Evolutionary conservation across 2,888 invertebrate genomes (phyloP).

Genomic region (Heliconius sara): DNA sequence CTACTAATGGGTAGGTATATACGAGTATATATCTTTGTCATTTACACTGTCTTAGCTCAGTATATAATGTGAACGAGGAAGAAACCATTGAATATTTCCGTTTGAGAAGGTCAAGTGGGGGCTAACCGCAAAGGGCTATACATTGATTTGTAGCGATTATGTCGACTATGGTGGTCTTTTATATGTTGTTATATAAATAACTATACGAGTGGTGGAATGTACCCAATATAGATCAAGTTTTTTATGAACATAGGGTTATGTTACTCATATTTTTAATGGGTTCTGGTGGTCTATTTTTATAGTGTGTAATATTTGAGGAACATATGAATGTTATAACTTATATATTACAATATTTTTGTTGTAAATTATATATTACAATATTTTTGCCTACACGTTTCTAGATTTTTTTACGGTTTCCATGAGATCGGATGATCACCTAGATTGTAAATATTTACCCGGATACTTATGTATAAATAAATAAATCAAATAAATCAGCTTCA

Average conservation of each 20-base stretch:
- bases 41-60: conserved; percentile 11
- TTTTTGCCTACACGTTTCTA: no score
- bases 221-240: not conserved
- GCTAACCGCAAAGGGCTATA: not conserved
- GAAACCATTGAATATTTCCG: conserved; percentile 19
- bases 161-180: not conserved
- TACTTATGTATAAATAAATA: no score
- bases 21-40: not conserved
- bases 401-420: no score
- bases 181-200: not conserved
- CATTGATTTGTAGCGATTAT: not conserved
- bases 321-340: no score
- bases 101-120: conserved; percentile 28
- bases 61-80: conserved; percentile 20
- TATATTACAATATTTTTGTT: no score
- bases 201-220: not conserved
- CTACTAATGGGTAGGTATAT: conserved; percentile 38
- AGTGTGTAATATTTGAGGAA: not conserved
- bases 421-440: no score
- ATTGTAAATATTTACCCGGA: no score
- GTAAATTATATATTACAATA: no score
- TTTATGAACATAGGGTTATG: no score
- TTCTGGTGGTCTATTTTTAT: not conserved
- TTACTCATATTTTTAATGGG: no score
- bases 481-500: no score